Evolutionary conservation across 2,888 invertebrate genomes (phyloP), one percentile per base, ranked within the genome.

Genomic region (Phalera bucephala): DNA sequence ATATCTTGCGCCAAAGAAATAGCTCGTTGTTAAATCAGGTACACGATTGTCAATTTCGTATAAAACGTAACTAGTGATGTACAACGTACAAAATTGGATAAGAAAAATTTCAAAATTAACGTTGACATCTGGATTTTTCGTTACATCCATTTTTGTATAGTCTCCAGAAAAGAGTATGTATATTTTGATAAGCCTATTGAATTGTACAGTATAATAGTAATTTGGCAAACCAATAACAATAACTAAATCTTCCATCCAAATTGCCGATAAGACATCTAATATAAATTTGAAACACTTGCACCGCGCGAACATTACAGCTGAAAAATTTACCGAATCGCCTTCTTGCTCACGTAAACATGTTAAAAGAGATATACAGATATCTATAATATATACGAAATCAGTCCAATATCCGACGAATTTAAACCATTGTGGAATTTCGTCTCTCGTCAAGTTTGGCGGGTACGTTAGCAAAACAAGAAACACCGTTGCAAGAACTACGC

Each of bases 281-380:
- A 72, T 52, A 44, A 86, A 85, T 27, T 58, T 52, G 0, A 55
- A 27, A 37, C 56, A 74, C 46, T 80, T 84, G 33, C 68, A 80
- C 4, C 80, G 74, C 25, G 70, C 59, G 37, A 82, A 78, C 63
- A 85, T 62, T 3, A 83, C 70, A 1, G 70, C 33, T 1, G 68
- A 52, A 52, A 82, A 80, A 33, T 59, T 64, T 6, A 56, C 49
- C 3, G 52, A 44, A 0, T 57, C 31, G 39, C 56, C 62, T 21
- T 72, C 74, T 31, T 69, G 55, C 19, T 35, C 55, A 7, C 61
- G 61, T 9, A 71, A 52, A 2, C 76, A 66, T 2, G 84, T 85
- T 12, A 74, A 46, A n/a, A 84, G 48, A 1, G 72, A 70, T n/a
- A 86, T 61, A 15, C 62, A 67, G 36, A 86, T 64, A 54, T 86